phyloP scores from a whole-genome alignment of 2,888 invertebrate species.

The Laspeyria flexula region DNA sequence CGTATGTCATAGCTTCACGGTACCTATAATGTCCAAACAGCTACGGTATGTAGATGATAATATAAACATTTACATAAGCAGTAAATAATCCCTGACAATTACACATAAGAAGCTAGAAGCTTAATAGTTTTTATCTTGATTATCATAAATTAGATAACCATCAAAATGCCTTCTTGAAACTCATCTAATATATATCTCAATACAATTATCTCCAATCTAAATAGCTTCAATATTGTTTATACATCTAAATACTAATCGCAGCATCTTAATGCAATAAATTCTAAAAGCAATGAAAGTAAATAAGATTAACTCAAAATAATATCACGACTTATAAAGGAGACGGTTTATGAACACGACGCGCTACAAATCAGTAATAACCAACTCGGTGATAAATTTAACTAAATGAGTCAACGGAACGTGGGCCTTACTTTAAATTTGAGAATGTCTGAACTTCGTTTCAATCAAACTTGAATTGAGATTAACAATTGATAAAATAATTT shows the following conservation, averaged over 20 bases:
- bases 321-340: constrained; percentile 42
- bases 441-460: constrained; percentile 27
- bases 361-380: constrained; percentile 46
- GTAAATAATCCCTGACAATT: no score
- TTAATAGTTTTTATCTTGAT: no score
- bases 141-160: no score
- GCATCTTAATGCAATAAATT: constrained; percentile 38
- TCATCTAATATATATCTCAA: constrained; percentile 4
- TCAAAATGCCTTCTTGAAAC: constrained; percentile 17
- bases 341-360: constrained; percentile 34
- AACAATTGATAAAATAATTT: constrained; percentile 34
- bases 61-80: no score
- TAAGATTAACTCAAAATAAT: constrained; percentile 47
- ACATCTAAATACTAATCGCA: constrained; percentile 31
- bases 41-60: no score
- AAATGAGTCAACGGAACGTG: constrained; percentile 44
- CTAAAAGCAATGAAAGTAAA: constrained; percentile 40
- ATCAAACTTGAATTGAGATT: constrained; percentile 33
- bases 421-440: constrained; percentile 31
- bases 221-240: constrained; percentile 27
- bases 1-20: no score
- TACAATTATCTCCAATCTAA: constrained; percentile 23
- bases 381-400: constrained; percentile 46
- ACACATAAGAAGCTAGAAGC: no score
- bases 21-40: no score